Conservation (phyloP, 2,888 invertebrate species). For the Melanophora roralis region DNA sequence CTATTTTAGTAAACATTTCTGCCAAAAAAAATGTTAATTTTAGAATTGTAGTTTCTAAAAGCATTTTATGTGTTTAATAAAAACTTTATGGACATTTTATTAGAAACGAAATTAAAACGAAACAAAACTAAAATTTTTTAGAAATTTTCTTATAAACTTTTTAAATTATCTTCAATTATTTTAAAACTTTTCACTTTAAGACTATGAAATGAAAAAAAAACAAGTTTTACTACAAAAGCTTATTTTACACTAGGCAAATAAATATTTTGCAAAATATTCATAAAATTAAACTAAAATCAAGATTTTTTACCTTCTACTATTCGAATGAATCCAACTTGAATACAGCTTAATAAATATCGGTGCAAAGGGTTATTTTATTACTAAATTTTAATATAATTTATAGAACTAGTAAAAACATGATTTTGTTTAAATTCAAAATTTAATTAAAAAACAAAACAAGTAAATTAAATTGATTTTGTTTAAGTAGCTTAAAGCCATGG, state of each 20-base stretch:
- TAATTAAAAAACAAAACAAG: constrained; percentile 20
- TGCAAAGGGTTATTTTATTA: constrained; percentile 55
- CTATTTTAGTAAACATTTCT: constrained; percentile 1
- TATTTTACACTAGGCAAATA: background rate
- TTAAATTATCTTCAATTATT: background rate
- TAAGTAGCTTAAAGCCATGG: constrained; percentile 62
- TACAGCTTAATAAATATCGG: constrained; percentile 54
- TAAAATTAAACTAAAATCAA: constrained; percentile 1
- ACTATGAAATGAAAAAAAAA: no score
- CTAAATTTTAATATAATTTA: constrained; percentile 31
- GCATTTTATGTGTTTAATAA: background rate
- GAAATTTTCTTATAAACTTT: background rate
- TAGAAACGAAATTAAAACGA: constrained; percentile 4
- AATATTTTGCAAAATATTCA: no score
- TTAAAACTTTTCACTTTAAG: no score
- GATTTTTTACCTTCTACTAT: background rate
- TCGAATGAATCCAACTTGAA: background rate
- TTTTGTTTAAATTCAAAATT: constrained; percentile 38
- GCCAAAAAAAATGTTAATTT: background rate
- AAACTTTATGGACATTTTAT: constrained; percentile 38
- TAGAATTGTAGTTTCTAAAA: background rate
- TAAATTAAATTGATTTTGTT: constrained; percentile 43
- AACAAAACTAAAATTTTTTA: background rate
- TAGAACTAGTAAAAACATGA: constrained; percentile 11
- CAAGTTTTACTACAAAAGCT: constrained; percentile 4